Evolutionary conservation across 2,888 invertebrate genomes (phyloP).

Genomic region (Ditylenchus weischeri): DNA sequence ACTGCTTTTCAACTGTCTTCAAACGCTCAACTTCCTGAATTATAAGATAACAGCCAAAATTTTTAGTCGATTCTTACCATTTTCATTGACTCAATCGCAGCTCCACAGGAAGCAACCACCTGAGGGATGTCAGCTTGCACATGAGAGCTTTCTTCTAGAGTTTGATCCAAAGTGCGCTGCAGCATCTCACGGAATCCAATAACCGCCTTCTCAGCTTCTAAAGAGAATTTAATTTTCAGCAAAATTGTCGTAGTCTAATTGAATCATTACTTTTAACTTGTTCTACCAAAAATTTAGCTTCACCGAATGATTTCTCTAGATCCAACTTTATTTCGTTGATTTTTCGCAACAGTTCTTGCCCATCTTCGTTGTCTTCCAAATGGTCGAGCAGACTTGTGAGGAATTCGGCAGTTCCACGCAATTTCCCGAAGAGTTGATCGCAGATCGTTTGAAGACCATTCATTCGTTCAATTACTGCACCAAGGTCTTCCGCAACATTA

Average conservation of each 20-base stretch:
- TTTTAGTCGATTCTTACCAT: too few relatives aligned
- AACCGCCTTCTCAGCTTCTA: not conserved
- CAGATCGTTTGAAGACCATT: conserved; percentile 8
- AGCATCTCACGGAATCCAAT: not conserved
- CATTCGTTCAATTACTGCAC: conserved; percentile 4
- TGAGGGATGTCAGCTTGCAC: too few relatives aligned
- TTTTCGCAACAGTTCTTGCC: conserved; percentile 19
- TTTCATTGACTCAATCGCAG: too few relatives aligned
- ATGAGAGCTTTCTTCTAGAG: not conserved
- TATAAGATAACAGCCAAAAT: too few relatives aligned
- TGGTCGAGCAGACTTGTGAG: conserved; percentile 14
- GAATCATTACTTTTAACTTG: conserved; percentile 1
- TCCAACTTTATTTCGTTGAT: conserved; percentile 20
- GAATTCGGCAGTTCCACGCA: conserved; percentile 26
- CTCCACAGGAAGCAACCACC: too few relatives aligned
- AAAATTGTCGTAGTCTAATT: not conserved
- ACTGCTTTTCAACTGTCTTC: too few relatives aligned
- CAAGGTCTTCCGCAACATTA: conserved; percentile 7
- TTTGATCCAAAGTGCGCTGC: not conserved
- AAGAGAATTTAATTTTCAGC: not conserved
- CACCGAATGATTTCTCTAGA: conserved; percentile 17
- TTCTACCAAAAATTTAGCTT: conserved; percentile 12
- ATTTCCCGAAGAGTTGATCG: conserved; percentile 17
- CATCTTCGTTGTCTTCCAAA: conserved; percentile 18
- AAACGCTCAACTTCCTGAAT: too few relatives aligned